A percentile compares a stretch with the other conserved stretches of the same genome.
Conservation (phyloP, 2,797 vertebrate genomes). For the Brachyalestes nurse region DNA sequence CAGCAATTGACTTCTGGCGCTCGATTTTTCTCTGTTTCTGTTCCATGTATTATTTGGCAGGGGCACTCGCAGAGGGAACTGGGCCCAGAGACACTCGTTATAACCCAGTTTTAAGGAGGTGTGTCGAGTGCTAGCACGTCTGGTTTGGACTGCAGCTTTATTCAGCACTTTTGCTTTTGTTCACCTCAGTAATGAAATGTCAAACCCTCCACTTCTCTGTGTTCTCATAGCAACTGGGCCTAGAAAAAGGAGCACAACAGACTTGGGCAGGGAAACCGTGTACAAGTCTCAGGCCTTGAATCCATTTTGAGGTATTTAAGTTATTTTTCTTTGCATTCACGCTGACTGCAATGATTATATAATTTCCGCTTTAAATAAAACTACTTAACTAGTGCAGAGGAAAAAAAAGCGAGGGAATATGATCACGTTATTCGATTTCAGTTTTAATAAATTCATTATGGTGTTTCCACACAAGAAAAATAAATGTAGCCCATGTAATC, state of each 20-base stretch:
- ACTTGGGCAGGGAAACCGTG: background rate
- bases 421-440: background rate
- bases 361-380: background rate
- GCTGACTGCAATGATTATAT: background rate
- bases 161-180: slow-evolving; percentile 76
- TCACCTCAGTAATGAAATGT: slow-evolving; percentile 77
- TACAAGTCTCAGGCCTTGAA: background rate
- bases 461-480: background rate
- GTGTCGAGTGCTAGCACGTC: slow-evolving; percentile 76
- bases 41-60: slow-evolving; percentile 43
- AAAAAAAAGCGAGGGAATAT: background rate
- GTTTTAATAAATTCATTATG: background rate
- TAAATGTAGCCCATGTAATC: background rate
- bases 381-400: background rate
- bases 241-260: slow-evolving; percentile 58
- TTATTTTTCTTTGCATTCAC: background rate
- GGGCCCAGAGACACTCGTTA: slow-evolving; percentile 62
- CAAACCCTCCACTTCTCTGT: slow-evolving; percentile 75
- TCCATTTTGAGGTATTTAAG: background rate
- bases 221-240: slow-evolving; percentile 80
- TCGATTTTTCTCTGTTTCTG: slow-evolving; percentile 45
- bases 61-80: slow-evolving; percentile 56
- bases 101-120: slow-evolving; percentile 64
- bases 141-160: slow-evolving; percentile 75
- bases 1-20: slow-evolving; percentile 62